Evolutionary conservation across 1,140 invertebrate genomes (phyloP).

Genomic region (Epicauta chinensis): DNA sequence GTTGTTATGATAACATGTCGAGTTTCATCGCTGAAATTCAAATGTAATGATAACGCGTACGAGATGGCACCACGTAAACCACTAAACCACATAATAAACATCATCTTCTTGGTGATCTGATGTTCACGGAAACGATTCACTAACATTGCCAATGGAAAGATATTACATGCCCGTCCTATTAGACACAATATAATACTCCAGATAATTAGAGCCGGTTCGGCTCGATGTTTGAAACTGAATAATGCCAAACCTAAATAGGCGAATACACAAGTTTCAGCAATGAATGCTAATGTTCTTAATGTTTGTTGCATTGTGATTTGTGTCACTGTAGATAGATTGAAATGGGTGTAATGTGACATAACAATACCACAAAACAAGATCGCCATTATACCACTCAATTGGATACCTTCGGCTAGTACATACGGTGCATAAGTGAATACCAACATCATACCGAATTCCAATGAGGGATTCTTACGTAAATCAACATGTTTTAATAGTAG

Average conservation of each 20-base stretch:
- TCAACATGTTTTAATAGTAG: slow-evolving; percentile 93
- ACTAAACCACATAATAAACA: slow-evolving; percentile 99
- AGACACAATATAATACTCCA: slow-evolving; percentile 93
- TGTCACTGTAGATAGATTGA: slow-evolving; percentile 95
- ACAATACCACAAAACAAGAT: slow-evolving; percentile 98
- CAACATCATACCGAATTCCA: slow-evolving; percentile 98
- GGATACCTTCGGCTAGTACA: slow-evolving; percentile 94
- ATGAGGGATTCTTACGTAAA: slow-evolving; percentile 92
- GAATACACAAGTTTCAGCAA: slow-evolving; percentile 98
- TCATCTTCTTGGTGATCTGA: slow-evolving; percentile 96
- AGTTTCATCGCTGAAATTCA: slow-evolving; percentile 90
- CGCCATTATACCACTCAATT: slow-evolving; percentile 97
- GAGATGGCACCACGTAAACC: slow-evolving; percentile 95
- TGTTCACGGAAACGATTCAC: slow-evolving; percentile 96
- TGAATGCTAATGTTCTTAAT: slow-evolving; percentile 94
- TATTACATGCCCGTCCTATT: slow-evolving; percentile 91
- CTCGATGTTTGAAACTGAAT: slow-evolving; percentile 88
- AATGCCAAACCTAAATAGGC: slow-evolving; percentile 97
- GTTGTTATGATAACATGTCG: slow-evolving; percentile 95
- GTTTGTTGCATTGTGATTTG: slow-evolving; percentile 99
- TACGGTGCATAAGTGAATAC: slow-evolving; percentile 98
- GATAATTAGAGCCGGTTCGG: slow-evolving; percentile 77
- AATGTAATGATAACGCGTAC: slow-evolving; percentile 93
- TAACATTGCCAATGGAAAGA: slow-evolving; percentile 89
- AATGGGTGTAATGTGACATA: slow-evolving; percentile 99